phyloP scores from a whole-genome alignment of 2,113 vertebrate genomes.

The Aviceda subcristata region DNA sequence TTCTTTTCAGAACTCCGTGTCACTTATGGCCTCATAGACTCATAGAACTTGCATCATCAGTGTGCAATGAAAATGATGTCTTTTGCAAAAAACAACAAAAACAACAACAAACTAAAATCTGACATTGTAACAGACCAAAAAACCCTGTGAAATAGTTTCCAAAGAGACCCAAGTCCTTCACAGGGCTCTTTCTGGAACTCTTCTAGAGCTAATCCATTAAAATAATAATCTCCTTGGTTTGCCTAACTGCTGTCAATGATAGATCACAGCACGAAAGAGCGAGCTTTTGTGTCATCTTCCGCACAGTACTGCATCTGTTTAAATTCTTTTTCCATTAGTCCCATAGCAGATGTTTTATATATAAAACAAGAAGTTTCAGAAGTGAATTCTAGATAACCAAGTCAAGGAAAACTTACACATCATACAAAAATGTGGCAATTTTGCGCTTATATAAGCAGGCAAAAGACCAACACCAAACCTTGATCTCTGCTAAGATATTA shows the following conservation, averaged over 20 bases:
- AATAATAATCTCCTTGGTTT: not conserved
- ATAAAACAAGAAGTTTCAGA: not conserved
- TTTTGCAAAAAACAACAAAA: fast-evolving
- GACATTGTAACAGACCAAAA: not conserved
- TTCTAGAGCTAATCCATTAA: not conserved
- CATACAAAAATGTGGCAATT: not conserved
- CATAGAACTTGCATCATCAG: not conserved
- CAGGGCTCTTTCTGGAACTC: not conserved
- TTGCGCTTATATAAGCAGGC: not conserved
- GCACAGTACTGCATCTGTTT: not conserved
- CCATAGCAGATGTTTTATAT: not conserved
- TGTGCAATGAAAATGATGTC: fast-evolving
- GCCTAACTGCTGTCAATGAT: not conserved
- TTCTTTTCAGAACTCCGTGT: not conserved
- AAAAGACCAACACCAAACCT: not conserved
- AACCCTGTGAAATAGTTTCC: not conserved
- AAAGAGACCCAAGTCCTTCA: not conserved
- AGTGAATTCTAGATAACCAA: not conserved
- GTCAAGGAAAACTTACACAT: not conserved
- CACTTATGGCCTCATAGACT: fast-evolving
- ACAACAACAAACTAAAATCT: not conserved
- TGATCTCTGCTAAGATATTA: not conserved
- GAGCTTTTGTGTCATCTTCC: not conserved
- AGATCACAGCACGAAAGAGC: not conserved
- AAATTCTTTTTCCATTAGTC: not conserved